A percentile compares a stretch with the other conserved stretches of the same genome.
Conservation (phyloP, 2,888 invertebrate species). For the Archaeoteleia sp. region DNA sequence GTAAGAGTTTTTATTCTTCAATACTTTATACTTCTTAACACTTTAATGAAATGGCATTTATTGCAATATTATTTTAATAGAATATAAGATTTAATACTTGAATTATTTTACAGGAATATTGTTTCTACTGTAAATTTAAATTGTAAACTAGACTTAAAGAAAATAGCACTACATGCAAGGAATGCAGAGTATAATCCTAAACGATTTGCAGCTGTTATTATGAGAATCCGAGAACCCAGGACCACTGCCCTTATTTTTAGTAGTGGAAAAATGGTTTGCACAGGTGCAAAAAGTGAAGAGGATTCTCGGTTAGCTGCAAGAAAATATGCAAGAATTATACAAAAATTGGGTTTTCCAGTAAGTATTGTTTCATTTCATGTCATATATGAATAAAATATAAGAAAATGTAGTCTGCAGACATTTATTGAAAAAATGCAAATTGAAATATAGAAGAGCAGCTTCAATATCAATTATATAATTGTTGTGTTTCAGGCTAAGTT, state of each 20-base stretch:
- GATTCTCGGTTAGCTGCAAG: conserved; percentile 86
- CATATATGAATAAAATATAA: conserved; percentile 32
- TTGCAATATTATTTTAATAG: not conserved
- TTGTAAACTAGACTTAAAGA: conserved; percentile 96
- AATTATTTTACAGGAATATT: conserved; percentile 85
- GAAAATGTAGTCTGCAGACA: no score
- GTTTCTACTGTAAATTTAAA: conserved; percentile 98
- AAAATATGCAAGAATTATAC: conserved; percentile 88
- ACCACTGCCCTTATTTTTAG: conserved; percentile 90
- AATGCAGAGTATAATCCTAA: conserved; percentile 99
- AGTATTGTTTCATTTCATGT: no score
- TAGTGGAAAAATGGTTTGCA: conserved; percentile 92
- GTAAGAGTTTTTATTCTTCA: no score
- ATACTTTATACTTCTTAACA: no score
- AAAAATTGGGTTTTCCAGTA: conserved; percentile 85
- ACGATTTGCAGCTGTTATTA: conserved; percentile 98
- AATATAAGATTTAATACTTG: conserved; percentile 2
- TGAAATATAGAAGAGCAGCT: no score
- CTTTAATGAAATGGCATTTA: not conserved
- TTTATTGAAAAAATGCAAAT: no score
- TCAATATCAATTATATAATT: not conserved
- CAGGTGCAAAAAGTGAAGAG: conserved; percentile 90
- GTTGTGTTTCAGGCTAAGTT: conserved; percentile 80
- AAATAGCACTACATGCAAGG: conserved; percentile 97
- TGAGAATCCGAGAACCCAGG: conserved; percentile 91